phyloP scores from a whole-genome alignment of 64 coral and sea anemone genomes.

The Stichodactyla mertensii region DNA sequence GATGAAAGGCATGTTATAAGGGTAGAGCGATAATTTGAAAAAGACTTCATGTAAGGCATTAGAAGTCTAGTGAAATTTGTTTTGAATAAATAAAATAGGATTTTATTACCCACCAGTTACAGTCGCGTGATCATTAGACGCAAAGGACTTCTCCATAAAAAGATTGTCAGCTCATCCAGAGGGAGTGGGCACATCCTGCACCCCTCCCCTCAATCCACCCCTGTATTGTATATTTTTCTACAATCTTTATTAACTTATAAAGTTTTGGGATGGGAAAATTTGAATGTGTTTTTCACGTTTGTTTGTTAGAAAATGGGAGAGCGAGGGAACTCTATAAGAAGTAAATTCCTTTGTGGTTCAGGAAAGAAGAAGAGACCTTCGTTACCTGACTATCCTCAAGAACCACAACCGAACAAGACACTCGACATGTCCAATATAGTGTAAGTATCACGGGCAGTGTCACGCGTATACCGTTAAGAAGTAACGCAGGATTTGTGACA shows the following conservation, averaged over 20 bases:
- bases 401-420: slow-evolving; percentile 85
- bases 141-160: too few relatives aligned
- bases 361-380: slow-evolving; percentile 70
- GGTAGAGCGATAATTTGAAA: too few relatives aligned
- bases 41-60: too few relatives aligned
- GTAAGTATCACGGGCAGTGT: slow-evolving; percentile 36
- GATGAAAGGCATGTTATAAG: too few relatives aligned
- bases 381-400: slow-evolving; percentile 69
- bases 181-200: too few relatives aligned
- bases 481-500: neutral
- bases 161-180: too few relatives aligned
- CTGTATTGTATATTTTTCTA: neutral
- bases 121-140: too few relatives aligned
- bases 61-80: too few relatives aligned
- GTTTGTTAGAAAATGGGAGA: slow-evolving; percentile 84
- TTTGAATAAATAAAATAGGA: too few relatives aligned
- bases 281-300: neutral
- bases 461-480: too few relatives aligned
- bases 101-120: too few relatives aligned
- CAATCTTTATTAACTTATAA: neutral
- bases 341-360: slow-evolving; percentile 78
- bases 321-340: slow-evolving; percentile 71
- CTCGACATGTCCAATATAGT: slow-evolving; percentile 95
- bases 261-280: neutral
- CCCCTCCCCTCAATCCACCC: too few relatives aligned